Base-by-base conservation (phyloP, 2,888 invertebrate genomes). In the Calameuta filiformis region DNA sequence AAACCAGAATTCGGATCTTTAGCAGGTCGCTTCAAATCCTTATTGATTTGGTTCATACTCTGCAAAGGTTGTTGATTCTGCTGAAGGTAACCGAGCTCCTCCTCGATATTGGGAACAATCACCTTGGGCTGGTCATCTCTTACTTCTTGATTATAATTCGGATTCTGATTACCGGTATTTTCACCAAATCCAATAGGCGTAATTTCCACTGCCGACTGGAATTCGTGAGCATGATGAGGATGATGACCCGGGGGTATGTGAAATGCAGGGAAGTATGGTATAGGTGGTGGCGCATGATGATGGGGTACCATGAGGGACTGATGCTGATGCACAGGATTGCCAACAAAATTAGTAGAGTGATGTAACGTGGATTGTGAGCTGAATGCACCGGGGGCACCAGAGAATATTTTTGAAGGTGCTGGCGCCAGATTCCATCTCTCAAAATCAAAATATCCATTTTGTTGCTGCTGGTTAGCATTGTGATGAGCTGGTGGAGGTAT, bases 31-130 rank as follows among this genome's bases (percentile, higher is more conserved):
- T 93, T 93, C 87, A 93, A 92, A 89, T 94, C 95, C 92, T 94
- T 94, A 88, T 94, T 94, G 87, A 93, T 92, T 83, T 93, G 92
- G 92, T 93, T 93, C 83, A 92, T 90, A 83, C 88, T 79, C 77
- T 83, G 85, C 4, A 84, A 78, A 35, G 82, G 83, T 83, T 83
- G 89, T 83, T 80, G 86, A 79, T 88, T 89, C 69, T 90, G 92
- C 84, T 89, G 92, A 84, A 97, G 93, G 92, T 96, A 96, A 92
- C 95, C 95, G 89, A 97, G 93, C 92, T 97, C 97, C 93, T 97
- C 96, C 92, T 97, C 97, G 91, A 97, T 96, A 93, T 97, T 96
- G 87, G 97, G 97, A 89, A 97, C 96, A 88, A 97, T 96, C 87
- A 97, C 96, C 93, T 96, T 96, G 85, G 96, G 95, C 92, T 95